Evolutionary conservation across 53 echinoderm and acorn worm species (phyloP).

Genomic region (Arbacia lixula): DNA sequence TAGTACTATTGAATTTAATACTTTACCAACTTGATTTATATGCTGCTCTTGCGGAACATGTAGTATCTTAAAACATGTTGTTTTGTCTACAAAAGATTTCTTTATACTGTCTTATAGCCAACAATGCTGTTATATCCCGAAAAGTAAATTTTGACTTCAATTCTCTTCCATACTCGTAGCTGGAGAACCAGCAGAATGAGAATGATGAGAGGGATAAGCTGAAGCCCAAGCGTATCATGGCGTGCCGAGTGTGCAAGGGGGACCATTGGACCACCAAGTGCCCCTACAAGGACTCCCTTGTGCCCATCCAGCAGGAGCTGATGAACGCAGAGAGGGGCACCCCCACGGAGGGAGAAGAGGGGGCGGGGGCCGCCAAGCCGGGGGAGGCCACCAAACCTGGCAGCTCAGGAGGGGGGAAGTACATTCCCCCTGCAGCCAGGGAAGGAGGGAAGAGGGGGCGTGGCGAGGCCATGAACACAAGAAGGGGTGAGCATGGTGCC

Average conservation of each 20-base stretch:
- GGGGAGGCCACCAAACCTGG: slow-evolving; percentile 36
- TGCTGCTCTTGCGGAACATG: no score
- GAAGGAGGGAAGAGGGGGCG: slow-evolving; percentile 74
- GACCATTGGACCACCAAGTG: slow-evolving; percentile 99
- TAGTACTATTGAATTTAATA: no score
- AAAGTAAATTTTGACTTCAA: no score
- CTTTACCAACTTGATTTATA: no score
- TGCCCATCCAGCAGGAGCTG: slow-evolving; percentile 86
- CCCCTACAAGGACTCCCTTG: slow-evolving; percentile 95
- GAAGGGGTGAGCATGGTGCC: not conserved
- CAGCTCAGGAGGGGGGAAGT: slow-evolving; percentile 70
- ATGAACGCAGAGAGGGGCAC: slow-evolving; percentile 65
- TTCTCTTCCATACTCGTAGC: no score
- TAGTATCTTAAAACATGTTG: no score
- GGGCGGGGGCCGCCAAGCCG: slow-evolving; percentile 39
- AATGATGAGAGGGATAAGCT: slow-evolving; percentile 88
- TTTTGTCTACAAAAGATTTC: no score
- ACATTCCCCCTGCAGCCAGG: slow-evolving; percentile 90
- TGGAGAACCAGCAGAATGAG: slow-evolving; percentile 59
- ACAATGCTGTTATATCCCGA: no score
- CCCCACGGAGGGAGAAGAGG: slow-evolving; percentile 31
- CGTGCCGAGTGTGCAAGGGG: slow-evolving; percentile 97
- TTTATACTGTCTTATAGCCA: no score
- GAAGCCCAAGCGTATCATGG: slow-evolving; percentile 78
- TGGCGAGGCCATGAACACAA: slow-evolving; percentile 76